These are phyloP conservation scores for Alethe castanea DNA, from an alignment of 2,113 vertebrate genomes.

Conservation along the genomic window DNA sequence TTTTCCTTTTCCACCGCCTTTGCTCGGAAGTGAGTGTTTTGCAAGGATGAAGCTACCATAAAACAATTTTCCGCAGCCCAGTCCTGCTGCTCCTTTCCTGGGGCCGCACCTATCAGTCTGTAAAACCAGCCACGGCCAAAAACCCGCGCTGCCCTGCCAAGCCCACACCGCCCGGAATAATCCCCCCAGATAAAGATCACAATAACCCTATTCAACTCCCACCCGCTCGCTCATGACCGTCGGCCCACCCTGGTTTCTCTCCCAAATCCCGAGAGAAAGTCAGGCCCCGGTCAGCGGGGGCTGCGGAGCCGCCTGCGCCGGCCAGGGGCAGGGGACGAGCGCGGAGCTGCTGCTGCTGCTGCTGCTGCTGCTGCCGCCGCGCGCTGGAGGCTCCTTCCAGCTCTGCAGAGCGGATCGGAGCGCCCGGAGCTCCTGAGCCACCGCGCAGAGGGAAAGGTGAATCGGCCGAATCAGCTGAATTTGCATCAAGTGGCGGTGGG, in stretches of 20 bases:
- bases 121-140: neutral
- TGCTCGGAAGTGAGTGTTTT: neutral
- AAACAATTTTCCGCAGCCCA: neutral
- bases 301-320: fast-evolving
- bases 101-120: neutral
- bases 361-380: fast-evolving
- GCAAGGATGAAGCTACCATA: neutral
- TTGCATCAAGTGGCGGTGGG: neutral
- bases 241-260: conserved; percentile 28
- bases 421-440: neutral
- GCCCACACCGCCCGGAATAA: neutral
- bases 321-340: neutral
- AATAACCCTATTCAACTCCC: conserved; percentile 28
- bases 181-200: conserved; percentile 41
- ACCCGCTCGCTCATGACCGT: conserved; percentile 9
- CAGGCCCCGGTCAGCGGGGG: neutral
- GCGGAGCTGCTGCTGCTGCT: too few species aligned
- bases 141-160: neutral
- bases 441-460: neutral
- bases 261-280: neutral
- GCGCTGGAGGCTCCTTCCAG: neutral
- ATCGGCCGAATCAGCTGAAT: neutral
- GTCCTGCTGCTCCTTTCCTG: neutral
- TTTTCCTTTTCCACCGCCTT: neutral
- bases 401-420: neutral